These are phyloP conservation scores for Phrynocephalus forsythii DNA, from an alignment of 2,797 vertebrate genomes.

Conservation along the genomic window DNA sequence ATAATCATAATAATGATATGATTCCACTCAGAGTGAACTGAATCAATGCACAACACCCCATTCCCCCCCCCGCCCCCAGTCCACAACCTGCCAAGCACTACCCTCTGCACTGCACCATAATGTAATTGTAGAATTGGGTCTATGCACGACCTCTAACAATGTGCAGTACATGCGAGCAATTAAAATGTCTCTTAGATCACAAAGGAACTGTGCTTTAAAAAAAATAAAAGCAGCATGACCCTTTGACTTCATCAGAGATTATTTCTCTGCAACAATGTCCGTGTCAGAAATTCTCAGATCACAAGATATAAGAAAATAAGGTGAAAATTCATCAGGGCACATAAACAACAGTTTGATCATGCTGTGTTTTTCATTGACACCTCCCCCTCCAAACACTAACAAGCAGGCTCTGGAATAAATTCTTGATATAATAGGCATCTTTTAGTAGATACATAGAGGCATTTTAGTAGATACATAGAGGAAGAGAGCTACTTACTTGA, in stretches of 20 bases:
- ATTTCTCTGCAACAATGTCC: conserved; percentile 49
- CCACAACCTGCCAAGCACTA: background rate
- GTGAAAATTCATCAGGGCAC: conserved; percentile 35
- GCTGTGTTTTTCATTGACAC: conserved; percentile 47
- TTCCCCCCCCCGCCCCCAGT: background rate
- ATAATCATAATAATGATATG: no score
- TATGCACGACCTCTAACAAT: conserved; percentile 55
- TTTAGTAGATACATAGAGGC: background rate
- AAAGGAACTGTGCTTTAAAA: conserved; percentile 55
- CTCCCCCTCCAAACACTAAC: conserved; percentile 26
- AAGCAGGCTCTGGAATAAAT: conserved; percentile 31
- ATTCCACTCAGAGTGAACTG: no score
- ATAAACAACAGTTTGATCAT: conserved; percentile 46
- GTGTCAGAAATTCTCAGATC: conserved; percentile 32
- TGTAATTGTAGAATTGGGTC: conserved; percentile 44
- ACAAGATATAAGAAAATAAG: conserved; percentile 52
- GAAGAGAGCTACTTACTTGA: background rate
- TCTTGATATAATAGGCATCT: conserved; percentile 19
- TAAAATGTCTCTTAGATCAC: conserved; percentile 66
- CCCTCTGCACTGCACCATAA: conserved; percentile 39
- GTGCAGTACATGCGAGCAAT: conserved; percentile 59
- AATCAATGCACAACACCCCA: background rate
- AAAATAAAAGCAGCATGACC: conserved; percentile 64
- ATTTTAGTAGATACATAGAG: background rate
- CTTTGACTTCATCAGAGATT: conserved; percentile 61